These are phyloP conservation scores for Tineola bisselliella DNA, from an alignment of 2,888 invertebrate genomes.

Conservation along the genomic window DNA sequence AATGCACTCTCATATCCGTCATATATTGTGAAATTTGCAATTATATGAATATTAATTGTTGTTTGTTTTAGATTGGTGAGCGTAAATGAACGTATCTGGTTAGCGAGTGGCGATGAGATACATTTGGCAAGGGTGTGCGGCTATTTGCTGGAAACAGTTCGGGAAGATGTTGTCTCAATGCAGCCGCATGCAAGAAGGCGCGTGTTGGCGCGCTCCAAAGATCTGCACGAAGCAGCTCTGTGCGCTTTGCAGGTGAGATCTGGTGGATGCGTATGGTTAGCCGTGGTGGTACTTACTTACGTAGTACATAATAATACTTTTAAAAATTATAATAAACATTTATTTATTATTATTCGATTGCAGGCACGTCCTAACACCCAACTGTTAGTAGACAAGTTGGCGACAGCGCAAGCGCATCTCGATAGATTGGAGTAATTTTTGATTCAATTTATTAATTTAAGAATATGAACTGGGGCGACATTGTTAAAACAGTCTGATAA, in stretches of 20 bases:
- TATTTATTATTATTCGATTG: constrained; percentile 19
- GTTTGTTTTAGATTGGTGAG: constrained; percentile 70
- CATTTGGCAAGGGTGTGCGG: constrained; percentile 84
- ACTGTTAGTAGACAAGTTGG: constrained; percentile 48
- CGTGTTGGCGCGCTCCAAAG: constrained; percentile 51
- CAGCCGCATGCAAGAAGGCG: constrained; percentile 49
- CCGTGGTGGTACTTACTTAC: no score
- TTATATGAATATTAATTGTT: no score
- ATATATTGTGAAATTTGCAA: no score
- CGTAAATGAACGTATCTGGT: constrained; percentile 87
- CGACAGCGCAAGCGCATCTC: constrained; percentile 55
- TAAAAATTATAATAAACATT: background rate
- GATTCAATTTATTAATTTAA: no score
- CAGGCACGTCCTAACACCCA: constrained; percentile 58
- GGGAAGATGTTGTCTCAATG: constrained; percentile 68
- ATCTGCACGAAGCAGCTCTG: constrained; percentile 53
- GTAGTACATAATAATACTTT: no score
- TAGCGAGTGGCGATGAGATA: constrained; percentile 83
- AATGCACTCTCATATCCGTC: no score
- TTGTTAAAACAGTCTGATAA: no score
- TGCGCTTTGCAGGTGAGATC: constrained; percentile 49
- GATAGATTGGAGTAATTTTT: constrained; percentile 40
- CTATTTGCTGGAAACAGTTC: constrained; percentile 75
- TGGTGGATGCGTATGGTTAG: no score
- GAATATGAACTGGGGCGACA: no score